Base-by-base conservation (phyloP, 2,888 invertebrate genomes). In the Lucinisca nassula region DNA sequence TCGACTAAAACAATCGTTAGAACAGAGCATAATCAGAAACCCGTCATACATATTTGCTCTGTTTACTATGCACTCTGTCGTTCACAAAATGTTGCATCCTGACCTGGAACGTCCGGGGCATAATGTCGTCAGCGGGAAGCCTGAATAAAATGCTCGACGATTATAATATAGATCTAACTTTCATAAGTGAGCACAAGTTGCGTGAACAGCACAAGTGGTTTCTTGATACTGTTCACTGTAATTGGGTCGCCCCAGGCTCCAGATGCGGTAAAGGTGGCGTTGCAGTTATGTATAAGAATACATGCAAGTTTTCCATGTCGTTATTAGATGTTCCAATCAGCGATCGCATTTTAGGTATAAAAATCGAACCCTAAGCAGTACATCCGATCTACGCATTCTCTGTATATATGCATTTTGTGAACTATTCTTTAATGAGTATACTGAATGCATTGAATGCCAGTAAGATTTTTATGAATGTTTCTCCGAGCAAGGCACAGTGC, bases 281-380 rank as follows among this genome's bases (percentile, higher is more conserved):
- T 21, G n/a, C 72, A 4, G 37, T 72, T 30, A 70, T 72, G 37
- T 72, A 37, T 37, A 72, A n/a, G 21, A 72, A n/a, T 8, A 72
- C 37, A 72, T 40, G 21, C 37, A 3, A 37, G 12, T 37, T 72
- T 24, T 37, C 37, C 2, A 24, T 37, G 4, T 27, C 38, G 6
- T 4, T 12, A 6, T 35, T 72, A 37, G 40, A 37, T 24, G 12
- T 38, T 72, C 37, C 3, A n/a, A 21, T 70, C 3, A 27, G 32
- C 37, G 79, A 79, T 40, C 67, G 79, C 2, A 79, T 79, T 21
- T 32, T 49, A 35, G 79, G 72, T 14, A 51, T 79, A 1, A 40
- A 79, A 35, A 24, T 72, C 4, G 10, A 10, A 45, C 21, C 3
- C 4, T 14, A 40, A 10, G n/a, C 40, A 10, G 3, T 27, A 6